A percentile compares a stretch with the other conserved stretches of the same genome.
These are phyloP conservation scores for Agrotis segetum DNA, from an alignment of 2,888 invertebrate genomes.

Conservation along the genomic window DNA sequence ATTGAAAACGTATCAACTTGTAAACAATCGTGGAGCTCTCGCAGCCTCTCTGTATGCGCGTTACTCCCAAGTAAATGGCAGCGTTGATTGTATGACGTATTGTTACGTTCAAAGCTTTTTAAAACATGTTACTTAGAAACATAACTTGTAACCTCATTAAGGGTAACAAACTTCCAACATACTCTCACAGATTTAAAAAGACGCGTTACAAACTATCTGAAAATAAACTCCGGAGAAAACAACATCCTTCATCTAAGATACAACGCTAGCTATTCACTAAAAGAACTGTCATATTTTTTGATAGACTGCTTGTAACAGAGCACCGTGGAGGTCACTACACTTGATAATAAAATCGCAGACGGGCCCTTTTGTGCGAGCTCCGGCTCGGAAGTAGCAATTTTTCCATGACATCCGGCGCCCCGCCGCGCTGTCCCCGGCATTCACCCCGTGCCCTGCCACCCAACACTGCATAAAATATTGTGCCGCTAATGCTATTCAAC, in stretches of 20 bases:
- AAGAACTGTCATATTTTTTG: constrained; percentile 75
- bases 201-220: constrained; percentile 16
- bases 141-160: constrained; percentile 8
- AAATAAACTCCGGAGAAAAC: constrained; percentile 44
- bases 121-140: constrained; percentile 2
- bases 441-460: constrained; percentile 62
- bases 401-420: constrained; percentile 87
- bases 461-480: constrained; percentile 78
- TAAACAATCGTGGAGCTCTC: constrained; percentile 72
- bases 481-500: constrained; percentile 76
- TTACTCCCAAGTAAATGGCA: constrained; percentile 5
- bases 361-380: constrained; percentile 80
- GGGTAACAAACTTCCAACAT: not conserved
- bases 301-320: constrained; percentile 77
- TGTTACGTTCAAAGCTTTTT: not conserved
- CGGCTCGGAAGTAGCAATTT: constrained; percentile 88
- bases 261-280: constrained; percentile 65
- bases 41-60: constrained; percentile 23
- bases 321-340: constrained; percentile 80
- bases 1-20: constrained; percentile 85
- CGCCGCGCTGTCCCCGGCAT: constrained; percentile 81
- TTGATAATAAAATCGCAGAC: constrained; percentile 84
- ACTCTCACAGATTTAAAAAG: constrained; percentile 1
- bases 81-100: not conserved
- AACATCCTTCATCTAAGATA: constrained; percentile 42